Percentiles rank a stretch among this genome's conserved stretches.
Evolutionary conservation across 2,888 invertebrate species (phyloP).

Genomic region (Odontomyia ornata): DNA sequence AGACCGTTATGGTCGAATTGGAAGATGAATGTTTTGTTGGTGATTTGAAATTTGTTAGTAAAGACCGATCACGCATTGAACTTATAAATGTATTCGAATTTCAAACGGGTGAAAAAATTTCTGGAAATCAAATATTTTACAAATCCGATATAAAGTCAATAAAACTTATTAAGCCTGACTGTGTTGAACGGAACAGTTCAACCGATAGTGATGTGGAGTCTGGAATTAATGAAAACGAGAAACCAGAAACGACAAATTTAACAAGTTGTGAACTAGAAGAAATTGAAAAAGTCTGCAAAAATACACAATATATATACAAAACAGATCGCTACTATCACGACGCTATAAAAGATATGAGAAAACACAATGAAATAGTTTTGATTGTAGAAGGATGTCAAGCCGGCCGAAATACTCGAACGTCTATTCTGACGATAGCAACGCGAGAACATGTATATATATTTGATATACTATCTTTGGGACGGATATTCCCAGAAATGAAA

Average conservation of each 20-base stretch:
- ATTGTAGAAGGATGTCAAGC: slow-evolving; percentile 53
- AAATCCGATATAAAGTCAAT: slow-evolving; percentile 47
- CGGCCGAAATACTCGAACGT: slow-evolving; percentile 54
- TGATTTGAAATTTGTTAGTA: slow-evolving; percentile 41
- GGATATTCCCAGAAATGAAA: slow-evolving; percentile 54
- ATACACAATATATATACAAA: slow-evolving; percentile 53
- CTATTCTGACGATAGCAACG: slow-evolving; percentile 53
- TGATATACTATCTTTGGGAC: slow-evolving; percentile 55
- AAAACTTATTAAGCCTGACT: slow-evolving; percentile 38
- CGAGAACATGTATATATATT: slow-evolving; percentile 54
- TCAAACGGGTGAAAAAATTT: slow-evolving; percentile 30
- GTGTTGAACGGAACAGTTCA: background rate
- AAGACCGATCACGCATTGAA: slow-evolving; percentile 45
- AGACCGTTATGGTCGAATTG: slow-evolving; percentile 40
- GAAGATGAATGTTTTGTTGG: slow-evolving; percentile 48
- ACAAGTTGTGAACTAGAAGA: slow-evolving; percentile 45
- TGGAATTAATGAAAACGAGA: background rate
- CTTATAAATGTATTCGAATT: slow-evolving; percentile 46
- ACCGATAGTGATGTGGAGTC: background rate
- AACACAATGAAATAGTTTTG: slow-evolving; percentile 53
- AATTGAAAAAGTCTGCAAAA: slow-evolving; percentile 51
- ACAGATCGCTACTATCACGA: slow-evolving; percentile 56
- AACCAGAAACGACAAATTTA: slow-evolving; percentile 20
- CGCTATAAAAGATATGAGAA: slow-evolving; percentile 54
- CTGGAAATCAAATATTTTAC: slow-evolving; percentile 47